Evolutionary conservation across 1,140 invertebrate genomes (phyloP), one percentile per base, ranked within the genome.

Genomic region (Bombus difficillimus): DNA sequence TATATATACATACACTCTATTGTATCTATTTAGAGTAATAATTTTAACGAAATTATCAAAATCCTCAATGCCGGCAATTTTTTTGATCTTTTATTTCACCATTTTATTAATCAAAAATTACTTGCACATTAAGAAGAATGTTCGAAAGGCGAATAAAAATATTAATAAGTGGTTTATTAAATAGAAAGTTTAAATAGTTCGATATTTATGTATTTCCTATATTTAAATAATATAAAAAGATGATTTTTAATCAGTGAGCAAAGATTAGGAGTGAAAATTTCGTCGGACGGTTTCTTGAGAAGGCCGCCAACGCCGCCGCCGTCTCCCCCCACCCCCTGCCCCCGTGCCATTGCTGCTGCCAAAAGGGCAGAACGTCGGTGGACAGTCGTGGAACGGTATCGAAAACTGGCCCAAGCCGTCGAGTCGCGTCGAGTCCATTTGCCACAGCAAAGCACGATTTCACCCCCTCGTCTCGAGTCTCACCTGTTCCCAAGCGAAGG

Each of bases 351-450:
- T 53, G 5, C 47, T 53, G 18, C n/a, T 22, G 1, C 47, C 15
- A 13, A 73, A 64, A 81, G 43, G 12, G 22, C 9, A 62, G 34
- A 62, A 22, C 18, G 28, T 34, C 28, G 34, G 34, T 22, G 9
- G 72, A 66, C 37, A 76, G 59, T 15, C 41, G 22, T 57, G 9
- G 34, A 62, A 47, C 41, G 62, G 15, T 22, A 28, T 37, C n/a
- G 59, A 85, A 47, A 87, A 85, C 88, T 85, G 82, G 86, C 86
- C 79, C 69, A 85, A 85, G 87, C 71, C 72, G 37, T 82, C 59
- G 77, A 79, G 83, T 87, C 79, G 71, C 72, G 32, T 82, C 59
- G 81, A 79, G 83, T 85, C 79, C 75, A 90, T 82, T 77, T 80
- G 75, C 68, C 86, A 68, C 39, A 59, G 75, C 64, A 72, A 85